Percentiles rank a stretch among this genome's conserved stretches.
phyloP scores from a whole-genome alignment of 1,140 invertebrate genomes.

The Drosophila seguyi region DNA sequence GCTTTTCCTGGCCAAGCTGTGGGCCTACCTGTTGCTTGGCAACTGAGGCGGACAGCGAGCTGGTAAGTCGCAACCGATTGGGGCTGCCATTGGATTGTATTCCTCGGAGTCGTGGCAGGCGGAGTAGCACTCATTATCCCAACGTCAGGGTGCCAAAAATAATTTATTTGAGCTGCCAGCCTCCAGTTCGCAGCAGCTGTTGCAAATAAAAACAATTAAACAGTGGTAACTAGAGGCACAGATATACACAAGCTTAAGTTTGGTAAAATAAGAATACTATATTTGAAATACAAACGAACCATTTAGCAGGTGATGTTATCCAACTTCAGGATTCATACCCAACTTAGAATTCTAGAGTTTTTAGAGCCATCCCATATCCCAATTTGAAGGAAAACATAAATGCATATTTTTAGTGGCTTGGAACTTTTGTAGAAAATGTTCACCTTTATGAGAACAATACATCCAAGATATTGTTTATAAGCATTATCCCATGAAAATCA shows the following conservation, averaged over 20 bases:
- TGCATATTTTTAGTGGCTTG: background rate
- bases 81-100: constrained; percentile 13
- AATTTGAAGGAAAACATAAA: no score
- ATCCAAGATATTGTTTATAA: no score
- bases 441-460: background rate
- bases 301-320: background rate
- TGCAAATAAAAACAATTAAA: constrained; percentile 26
- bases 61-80: constrained; percentile 21
- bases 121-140: constrained; percentile 17
- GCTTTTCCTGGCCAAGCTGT: constrained; percentile 41
- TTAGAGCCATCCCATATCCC: no score
- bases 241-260: background rate
- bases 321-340: background rate
- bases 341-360: no score
- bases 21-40: constrained; percentile 80
- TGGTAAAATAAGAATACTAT: background rate
- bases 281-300: no score
- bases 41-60: constrained; percentile 46
- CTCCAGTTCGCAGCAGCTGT: constrained; percentile 17
- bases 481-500: background rate
- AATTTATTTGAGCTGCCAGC: background rate
- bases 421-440: background rate
- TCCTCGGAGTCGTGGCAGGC: constrained; percentile 19
- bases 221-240: background rate
- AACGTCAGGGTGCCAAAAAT: constrained; percentile 37